A percentile compares a stretch with the other conserved stretches of the same genome.
Evolutionary conservation across 2,113 vertebrate species (phyloP).

Genomic region (Origma solitaria): DNA sequence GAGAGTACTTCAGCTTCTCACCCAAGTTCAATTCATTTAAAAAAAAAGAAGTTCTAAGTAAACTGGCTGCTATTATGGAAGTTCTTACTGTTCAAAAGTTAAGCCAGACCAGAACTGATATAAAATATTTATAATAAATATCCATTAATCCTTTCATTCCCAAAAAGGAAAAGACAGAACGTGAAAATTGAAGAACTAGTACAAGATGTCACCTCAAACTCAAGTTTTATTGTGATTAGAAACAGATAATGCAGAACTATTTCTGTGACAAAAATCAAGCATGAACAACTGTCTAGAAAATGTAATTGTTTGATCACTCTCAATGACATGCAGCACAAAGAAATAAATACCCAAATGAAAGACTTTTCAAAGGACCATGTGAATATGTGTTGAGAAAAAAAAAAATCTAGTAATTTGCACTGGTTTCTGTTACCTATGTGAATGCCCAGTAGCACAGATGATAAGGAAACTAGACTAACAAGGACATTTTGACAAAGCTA

Average conservation of each 20-base stretch:
- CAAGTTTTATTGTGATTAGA: neutral
- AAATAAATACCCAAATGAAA: neutral
- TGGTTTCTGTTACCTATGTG: neutral
- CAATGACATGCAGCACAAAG: neutral
- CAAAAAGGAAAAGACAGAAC: neutral
- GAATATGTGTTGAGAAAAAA: rapidly evolving
- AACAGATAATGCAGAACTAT: neutral
- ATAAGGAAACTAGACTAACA: neutral
- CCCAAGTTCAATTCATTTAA: neutral
- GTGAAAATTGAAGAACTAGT: neutral
- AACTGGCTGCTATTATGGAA: neutral
- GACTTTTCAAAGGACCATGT: neutral
- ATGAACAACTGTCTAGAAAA: neutral
- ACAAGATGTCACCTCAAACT: neutral
- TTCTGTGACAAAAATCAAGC: neutral
- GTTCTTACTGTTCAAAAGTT: neutral
- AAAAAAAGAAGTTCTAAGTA: neutral
- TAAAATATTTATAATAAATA: neutral
- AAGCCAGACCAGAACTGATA: neutral
- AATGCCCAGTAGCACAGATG: neutral
- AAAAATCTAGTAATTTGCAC: neutral
- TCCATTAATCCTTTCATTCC: neutral
- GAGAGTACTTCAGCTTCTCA: neutral
- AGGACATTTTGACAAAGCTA: neutral
- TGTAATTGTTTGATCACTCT: neutral